Evolutionary conservation across 2,888 invertebrate species (phyloP), one percentile per base, ranked within the genome.

Genomic region (Tetragnatha montana): DNA sequence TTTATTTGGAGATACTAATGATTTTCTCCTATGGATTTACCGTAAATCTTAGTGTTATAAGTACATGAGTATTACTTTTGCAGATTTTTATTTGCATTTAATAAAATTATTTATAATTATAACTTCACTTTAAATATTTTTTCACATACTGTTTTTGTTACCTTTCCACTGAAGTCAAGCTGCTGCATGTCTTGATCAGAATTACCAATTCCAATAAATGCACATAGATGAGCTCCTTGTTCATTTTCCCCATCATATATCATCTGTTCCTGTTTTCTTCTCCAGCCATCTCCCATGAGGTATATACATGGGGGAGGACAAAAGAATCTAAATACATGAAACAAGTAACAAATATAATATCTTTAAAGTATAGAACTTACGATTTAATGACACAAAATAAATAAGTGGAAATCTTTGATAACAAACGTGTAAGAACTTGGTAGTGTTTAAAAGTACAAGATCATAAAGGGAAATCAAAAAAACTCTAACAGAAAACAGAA

Each of bases 301-400:
- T 99, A 99, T 93, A 99, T 98, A 94, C 99, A 99, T 0, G 99
- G 99, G 0, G 99, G 99, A 0, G 99, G 99, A 93, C 99, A 99
- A 95, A 99, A 99, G 94, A 99, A 99, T 91, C 95, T 95, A 21
- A 70, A 78, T n/a, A 80, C 4, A 35, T 35, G 35, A 35, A 35
- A 35, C 35, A 35, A 35, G 35, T 2, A 35, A 35, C 2, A 35
- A 35, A 35, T 35, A 2, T 35, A 35, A 35, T 35, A 35, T 1
- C 35, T 35, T 35, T 35, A 35, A 35, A 35, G 35, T 35, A 35
- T 35, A 3, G 47, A 35, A 74, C 1, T 21, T 21, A 19, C 3
- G 0, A 6, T 2, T 70, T 70, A 6, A 76, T n/a, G 50, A 17
- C 35, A 12, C 35, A 74, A 74, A 74, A 22, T 3, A n/a, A 76